Percentiles rank a stretch among this genome's conserved stretches.
phyloP scores from a whole-genome alignment of 2,797 vertebrate genomes.

The Miichthys miiuy region DNA sequence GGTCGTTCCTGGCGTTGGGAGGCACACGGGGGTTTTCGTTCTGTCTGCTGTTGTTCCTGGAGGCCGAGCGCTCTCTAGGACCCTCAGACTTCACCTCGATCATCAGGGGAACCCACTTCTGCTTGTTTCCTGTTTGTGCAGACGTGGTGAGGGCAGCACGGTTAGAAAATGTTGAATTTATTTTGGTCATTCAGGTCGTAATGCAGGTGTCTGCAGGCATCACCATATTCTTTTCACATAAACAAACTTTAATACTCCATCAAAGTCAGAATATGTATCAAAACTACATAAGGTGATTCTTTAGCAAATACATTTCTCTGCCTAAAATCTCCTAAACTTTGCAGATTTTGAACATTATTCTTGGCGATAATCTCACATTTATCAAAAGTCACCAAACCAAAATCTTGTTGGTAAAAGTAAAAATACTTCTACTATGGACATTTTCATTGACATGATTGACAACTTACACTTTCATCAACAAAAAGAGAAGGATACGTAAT shows the following conservation, averaged over 20 bases:
- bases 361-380: background rate
- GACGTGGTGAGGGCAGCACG: background rate
- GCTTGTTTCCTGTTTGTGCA: conserved; percentile 90
- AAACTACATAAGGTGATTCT: background rate
- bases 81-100: conserved; percentile 98
- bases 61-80: conserved; percentile 93
- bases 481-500: background rate
- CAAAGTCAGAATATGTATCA: background rate
- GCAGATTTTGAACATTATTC: background rate
- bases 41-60: conserved; percentile 93
- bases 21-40: conserved; percentile 91
- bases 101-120: conserved; percentile 98
- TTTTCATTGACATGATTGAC: background rate
- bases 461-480: background rate
- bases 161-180: conserved; percentile 2
- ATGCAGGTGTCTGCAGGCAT: background rate
- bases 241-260: background rate
- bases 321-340: background rate
- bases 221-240: background rate
- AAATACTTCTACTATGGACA: background rate
- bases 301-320: background rate
- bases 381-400: background rate
- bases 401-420: background rate
- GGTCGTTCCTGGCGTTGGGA: conserved; percentile 90
- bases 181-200: background rate